Conservation (phyloP, 2,888 invertebrate genomes). For the Polia nebulosa region DNA sequence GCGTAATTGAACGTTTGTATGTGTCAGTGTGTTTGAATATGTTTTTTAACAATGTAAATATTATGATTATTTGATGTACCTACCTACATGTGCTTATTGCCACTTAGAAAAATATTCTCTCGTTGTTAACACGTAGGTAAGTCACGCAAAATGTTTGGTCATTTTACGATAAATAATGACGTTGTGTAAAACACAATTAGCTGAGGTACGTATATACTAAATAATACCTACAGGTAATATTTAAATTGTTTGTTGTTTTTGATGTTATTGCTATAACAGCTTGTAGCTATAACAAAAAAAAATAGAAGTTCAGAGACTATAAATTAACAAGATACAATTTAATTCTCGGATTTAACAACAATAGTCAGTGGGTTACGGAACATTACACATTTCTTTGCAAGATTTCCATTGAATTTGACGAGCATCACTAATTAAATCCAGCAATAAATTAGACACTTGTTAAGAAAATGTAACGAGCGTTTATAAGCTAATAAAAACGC, state of each 20-base stretch:
- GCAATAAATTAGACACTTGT: slow-evolving; percentile 56
- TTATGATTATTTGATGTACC: slow-evolving; percentile 37
- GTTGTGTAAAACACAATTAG: neutral
- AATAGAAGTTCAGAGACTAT: neutral
- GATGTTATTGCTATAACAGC: neutral
- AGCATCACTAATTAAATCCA: slow-evolving; percentile 49
- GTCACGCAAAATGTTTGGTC: slow-evolving; percentile 27
- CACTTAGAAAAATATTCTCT: slow-evolving; percentile 10
- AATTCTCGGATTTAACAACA: neutral
- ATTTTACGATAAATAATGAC: neutral
- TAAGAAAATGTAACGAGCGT: slow-evolving; percentile 66
- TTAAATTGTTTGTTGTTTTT: too few species aligned
- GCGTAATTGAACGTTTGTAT: slow-evolving; percentile 57
- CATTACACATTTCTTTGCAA: slow-evolving; percentile 18
- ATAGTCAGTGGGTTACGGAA: neutral
- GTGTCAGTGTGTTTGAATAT: slow-evolving; percentile 35
- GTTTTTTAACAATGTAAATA: slow-evolving; percentile 44
- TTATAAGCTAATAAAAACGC: slow-evolving; percentile 70
- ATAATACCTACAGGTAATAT: neutral
- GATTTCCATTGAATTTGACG: slow-evolving; percentile 23
- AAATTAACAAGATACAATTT: neutral
- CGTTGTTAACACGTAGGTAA: slow-evolving; percentile 29
- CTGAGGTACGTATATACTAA: neutral
- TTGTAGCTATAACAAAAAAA: too few species aligned
- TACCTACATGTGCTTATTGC: slow-evolving; percentile 16